phyloP scores from a whole-genome alignment of 2,797 vertebrate genomes.

The Benthosema pterotum region DNA sequence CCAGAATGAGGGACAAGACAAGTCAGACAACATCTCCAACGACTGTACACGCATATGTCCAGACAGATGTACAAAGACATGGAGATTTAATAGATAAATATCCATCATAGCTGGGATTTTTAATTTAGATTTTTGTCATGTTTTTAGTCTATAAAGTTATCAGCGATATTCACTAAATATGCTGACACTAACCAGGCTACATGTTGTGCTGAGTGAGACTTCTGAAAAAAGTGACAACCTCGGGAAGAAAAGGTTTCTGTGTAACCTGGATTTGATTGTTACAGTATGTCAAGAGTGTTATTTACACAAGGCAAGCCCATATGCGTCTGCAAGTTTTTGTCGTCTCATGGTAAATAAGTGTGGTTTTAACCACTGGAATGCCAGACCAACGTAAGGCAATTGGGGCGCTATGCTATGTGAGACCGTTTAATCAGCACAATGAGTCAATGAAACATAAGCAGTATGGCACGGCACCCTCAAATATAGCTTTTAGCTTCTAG shows the following conservation, averaged over 20 bases:
- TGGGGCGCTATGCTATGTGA: conserved; percentile 18
- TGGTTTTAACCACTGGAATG: conserved; percentile 63
- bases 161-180: no score
- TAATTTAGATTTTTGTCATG: no score
- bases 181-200: no score
- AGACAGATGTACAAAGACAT: no score
- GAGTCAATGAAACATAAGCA: conserved; percentile 14
- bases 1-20: not conserved
- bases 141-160: no score
- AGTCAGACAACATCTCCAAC: not conserved
- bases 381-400: conserved; percentile 29
- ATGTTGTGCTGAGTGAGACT: no score
- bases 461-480: not conserved
- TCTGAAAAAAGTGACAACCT: not conserved
- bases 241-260: conserved; percentile 26
- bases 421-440: conserved; percentile 32
- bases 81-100: no score
- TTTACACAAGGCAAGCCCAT: conserved; percentile 17
- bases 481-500: no score
- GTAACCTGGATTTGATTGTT: conserved; percentile 25
- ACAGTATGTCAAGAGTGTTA: conserved; percentile 6
- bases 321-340: conserved; percentile 46
- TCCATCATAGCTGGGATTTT: no score
- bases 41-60: no score
- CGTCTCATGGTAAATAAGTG: conserved; percentile 62